These are phyloP conservation scores for Pharmacophagus antenor DNA, from an alignment of 2,888 invertebrate genomes.

Conservation along the genomic window DNA sequence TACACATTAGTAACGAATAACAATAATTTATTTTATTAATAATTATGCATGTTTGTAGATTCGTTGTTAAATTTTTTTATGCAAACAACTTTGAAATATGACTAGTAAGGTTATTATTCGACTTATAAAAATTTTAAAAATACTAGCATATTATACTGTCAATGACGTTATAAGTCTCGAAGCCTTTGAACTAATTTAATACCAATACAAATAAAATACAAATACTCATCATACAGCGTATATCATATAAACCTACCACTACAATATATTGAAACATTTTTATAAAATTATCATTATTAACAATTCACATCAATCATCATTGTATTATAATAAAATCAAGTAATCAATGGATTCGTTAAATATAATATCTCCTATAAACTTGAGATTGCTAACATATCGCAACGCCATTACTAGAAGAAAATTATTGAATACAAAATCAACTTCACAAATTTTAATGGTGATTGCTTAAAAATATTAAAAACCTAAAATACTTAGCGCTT, in stretches of 20 bases:
- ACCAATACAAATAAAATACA: not conserved
- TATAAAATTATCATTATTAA: conserved; percentile 41
- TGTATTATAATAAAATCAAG: conserved; percentile 23
- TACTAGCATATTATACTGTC: not conserved
- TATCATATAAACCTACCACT: too few relatives aligned
- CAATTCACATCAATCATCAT: conserved; percentile 42
- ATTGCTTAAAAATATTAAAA: conserved; percentile 47
- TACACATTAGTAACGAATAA: not conserved
- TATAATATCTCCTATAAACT: conserved; percentile 29
- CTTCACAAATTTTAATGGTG: conserved; percentile 57
- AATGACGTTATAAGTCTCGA: conserved; percentile 9
- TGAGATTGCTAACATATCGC: conserved; percentile 38
- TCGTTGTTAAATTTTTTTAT: not conserved
- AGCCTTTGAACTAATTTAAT: conserved; percentile 5
- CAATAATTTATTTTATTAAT: not conserved
- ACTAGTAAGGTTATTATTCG: conserved; percentile 18
- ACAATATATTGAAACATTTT: not conserved
- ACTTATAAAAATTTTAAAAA: conserved; percentile 1
- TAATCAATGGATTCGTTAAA: conserved; percentile 27
- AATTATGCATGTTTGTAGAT: not conserved
- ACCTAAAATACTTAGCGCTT: conserved; percentile 52
- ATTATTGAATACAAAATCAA: conserved; percentile 48
- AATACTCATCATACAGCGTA: not conserved
- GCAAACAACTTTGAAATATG: conserved; percentile 1
- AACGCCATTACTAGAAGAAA: conserved; percentile 47